Evolutionary conservation across 35 echinoderm and acorn worm species (phyloP).

Genomic region (Heliocidaris tuberculata): DNA sequence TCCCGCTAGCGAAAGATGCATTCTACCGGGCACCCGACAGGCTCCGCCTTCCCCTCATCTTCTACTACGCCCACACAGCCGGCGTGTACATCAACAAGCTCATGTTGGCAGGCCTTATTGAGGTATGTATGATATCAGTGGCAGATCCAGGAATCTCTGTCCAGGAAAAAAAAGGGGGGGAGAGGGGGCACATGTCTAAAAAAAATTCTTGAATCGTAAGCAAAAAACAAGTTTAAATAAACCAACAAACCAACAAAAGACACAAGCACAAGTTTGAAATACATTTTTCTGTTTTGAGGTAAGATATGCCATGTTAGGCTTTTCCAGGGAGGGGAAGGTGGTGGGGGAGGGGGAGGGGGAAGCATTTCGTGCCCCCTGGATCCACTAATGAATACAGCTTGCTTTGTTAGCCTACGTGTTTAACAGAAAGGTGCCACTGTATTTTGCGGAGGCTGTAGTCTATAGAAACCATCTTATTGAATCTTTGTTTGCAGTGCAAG

Average conservation of each 20-base stretch:
- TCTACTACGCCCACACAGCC: conserved; percentile 88
- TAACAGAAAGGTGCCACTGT: not conserved
- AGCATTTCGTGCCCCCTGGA: not conserved
- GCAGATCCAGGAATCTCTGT: not conserved
- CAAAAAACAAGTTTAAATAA: too few species aligned
- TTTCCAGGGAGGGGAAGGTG: too few species aligned
- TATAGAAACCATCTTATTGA: not conserved
- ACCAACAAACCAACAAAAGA: too few species aligned
- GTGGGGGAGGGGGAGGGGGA: too few species aligned
- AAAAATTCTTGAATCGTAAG: not conserved
- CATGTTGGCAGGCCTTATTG: conserved; percentile 76
- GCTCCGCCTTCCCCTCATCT: conserved; percentile 88
- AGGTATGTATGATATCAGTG: conserved; percentile 52
- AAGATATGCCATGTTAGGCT: too few species aligned
- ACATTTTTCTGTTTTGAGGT: too few species aligned
- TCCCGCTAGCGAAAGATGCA: conserved; percentile 33
- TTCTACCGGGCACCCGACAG: conserved; percentile 90
- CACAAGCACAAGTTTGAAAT: too few species aligned
- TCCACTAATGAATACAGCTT: not conserved
- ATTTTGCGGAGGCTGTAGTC: not conserved
- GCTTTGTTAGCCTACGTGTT: not conserved
- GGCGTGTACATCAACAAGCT: conserved; percentile 92
- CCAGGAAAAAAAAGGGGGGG: not conserved
- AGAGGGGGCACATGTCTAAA: not conserved
- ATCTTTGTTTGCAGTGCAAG: not conserved